Percentiles rank a stretch among this genome's conserved stretches.
phyloP scores from a whole-genome alignment of 2,888 invertebrate genomes.

The Strigamia maritima region DNA sequence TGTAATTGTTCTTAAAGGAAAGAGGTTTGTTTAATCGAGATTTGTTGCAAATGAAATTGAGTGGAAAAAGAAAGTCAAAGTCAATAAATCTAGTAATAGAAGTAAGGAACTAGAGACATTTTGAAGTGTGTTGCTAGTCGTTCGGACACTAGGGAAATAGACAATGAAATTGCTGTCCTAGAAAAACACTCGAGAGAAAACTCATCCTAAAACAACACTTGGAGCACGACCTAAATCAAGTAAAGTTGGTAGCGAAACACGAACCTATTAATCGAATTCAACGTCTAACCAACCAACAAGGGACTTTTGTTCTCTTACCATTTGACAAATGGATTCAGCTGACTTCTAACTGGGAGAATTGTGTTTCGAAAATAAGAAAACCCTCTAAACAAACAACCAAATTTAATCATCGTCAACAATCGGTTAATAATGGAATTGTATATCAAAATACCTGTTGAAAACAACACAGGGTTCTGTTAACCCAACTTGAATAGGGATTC shows the following conservation, averaged over 20 bases:
- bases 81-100: not conserved
- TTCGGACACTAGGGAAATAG: slow-evolving; percentile 23
- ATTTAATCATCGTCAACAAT: not conserved
- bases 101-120: not conserved
- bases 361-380: not conserved
- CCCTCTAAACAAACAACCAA: not conserved
- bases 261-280: slow-evolving; percentile 23
- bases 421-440: no score
- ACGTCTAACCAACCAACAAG: slow-evolving; percentile 8
- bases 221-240: slow-evolving; percentile 19
- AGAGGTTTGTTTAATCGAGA: not conserved
- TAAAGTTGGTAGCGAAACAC: slow-evolving; percentile 23
- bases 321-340: slow-evolving; percentile 9
- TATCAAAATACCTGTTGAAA: no score
- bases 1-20: not conserved
- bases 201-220: slow-evolving; percentile 15
- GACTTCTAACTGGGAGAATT: not conserved
- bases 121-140: slow-evolving; percentile 5
- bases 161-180: slow-evolving; percentile 9
- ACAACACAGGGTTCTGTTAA: no score
- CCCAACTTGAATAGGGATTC: no score
- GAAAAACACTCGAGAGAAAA: slow-evolving; percentile 19
- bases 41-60: not conserved
- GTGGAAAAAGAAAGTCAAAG: not conserved
- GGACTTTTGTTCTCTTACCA: slow-evolving; percentile 7